Evolutionary conservation across 2,797 vertebrate genomes (phyloP).

Genomic region (Rhabdophis nuchalis): DNA sequence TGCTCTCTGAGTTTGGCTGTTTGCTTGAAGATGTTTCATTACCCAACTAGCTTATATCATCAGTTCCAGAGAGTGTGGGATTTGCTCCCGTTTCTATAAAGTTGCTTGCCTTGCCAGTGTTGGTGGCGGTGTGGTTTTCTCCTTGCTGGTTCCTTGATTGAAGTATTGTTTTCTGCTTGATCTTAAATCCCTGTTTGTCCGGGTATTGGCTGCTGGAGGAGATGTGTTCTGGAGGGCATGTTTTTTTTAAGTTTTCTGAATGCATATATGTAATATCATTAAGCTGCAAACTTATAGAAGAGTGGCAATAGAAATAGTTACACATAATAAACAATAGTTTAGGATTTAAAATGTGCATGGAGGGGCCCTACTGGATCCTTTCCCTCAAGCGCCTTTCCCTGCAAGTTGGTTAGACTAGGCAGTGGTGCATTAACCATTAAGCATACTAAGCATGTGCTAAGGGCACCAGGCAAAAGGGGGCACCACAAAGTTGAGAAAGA

Average conservation of each 20-base stretch:
- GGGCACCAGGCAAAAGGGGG: no score
- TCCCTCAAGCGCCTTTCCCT: neutral
- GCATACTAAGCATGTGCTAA: no score
- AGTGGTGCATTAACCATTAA: no score
- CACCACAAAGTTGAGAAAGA: no score
- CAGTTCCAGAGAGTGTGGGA: neutral
- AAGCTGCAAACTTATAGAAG: neutral
- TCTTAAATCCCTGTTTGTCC: neutral
- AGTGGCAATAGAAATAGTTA: neutral
- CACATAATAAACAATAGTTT: neutral
- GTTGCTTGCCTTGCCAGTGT: neutral
- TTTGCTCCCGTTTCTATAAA: neutral
- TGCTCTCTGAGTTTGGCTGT: neutral
- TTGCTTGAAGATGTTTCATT: neutral
- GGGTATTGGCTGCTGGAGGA: neutral
- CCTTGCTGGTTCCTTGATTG: neutral
- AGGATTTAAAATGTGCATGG: neutral
- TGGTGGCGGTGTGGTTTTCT: neutral
- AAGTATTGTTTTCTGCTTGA: neutral
- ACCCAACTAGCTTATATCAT: neutral
- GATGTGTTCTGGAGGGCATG: neutral
- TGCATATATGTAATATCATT: neutral
- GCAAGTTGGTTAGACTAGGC: neutral
- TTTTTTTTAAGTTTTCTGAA: neutral
- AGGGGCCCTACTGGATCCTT: neutral